phyloP scores from a whole-genome alignment of 2,797 vertebrate species.

The Austrolebias charrua region DNA sequence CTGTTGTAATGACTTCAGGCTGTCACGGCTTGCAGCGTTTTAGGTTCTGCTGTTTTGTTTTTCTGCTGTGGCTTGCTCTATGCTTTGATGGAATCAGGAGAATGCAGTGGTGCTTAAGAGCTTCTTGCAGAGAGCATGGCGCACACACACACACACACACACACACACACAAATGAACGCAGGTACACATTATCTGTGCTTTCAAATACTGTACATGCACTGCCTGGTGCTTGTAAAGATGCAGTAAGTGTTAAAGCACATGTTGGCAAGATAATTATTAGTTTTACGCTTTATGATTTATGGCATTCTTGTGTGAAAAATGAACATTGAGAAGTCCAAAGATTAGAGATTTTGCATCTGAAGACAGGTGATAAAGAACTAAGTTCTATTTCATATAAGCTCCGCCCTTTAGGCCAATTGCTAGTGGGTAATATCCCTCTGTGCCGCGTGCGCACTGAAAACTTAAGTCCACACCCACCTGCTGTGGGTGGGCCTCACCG shows the following conservation, averaged over 20 bases:
- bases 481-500: too few species aligned
- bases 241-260: slow-evolving; percentile 21
- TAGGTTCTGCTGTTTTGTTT: slow-evolving; percentile 38
- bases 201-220: slow-evolving; percentile 23
- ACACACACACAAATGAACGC: too few species aligned
- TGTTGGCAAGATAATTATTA: slow-evolving; percentile 28
- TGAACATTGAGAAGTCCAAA: too few species aligned
- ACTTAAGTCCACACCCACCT: too few species aligned
- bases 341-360: too few species aligned
- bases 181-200: slow-evolving; percentile 4
- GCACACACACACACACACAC: slow-evolving; percentile 39
- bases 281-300: slow-evolving; percentile 38
- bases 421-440: too few species aligned
- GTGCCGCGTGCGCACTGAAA: too few species aligned
- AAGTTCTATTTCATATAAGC: too few species aligned
- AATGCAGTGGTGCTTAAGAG: slow-evolving; percentile 57
- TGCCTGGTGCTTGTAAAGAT: slow-evolving; percentile 28
- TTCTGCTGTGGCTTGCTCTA: slow-evolving; percentile 47
- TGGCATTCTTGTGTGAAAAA: slow-evolving; percentile 1
- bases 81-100: slow-evolving; percentile 54
- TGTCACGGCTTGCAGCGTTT: slow-evolving; percentile 22
- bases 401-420: too few species aligned
- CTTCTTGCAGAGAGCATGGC: slow-evolving; percentile 70
- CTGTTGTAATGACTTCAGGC: slow-evolving; percentile 62
- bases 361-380: too few species aligned